A percentile compares a stretch with the other conserved stretches of the same genome.
Evolutionary conservation across 2,797 vertebrate species (phyloP).

Genomic region (Poeciliopsis turneri): DNA sequence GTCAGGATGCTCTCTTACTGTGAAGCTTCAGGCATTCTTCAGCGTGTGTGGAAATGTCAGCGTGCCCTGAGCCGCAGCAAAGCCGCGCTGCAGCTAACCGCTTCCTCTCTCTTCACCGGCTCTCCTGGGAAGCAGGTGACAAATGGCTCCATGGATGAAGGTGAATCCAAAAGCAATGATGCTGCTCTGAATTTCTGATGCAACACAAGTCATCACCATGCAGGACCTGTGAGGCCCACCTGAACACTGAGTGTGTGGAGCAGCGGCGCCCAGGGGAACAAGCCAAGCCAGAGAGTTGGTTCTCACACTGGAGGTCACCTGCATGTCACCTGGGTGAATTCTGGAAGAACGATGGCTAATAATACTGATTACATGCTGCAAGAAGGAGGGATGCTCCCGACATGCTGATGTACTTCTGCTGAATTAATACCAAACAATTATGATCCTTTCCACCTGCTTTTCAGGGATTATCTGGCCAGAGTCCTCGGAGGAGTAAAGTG

Average conservation of each 20-base stretch:
- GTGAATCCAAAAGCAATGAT: constrained; percentile 36
- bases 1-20: not conserved
- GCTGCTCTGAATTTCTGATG: constrained; percentile 54
- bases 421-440: not conserved
- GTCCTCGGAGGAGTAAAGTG: not conserved
- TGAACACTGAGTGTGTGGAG: constrained; percentile 67
- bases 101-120: constrained; percentile 3
- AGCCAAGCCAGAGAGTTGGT: constrained; percentile 32
- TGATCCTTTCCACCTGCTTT: not conserved
- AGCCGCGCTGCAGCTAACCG: constrained; percentile 31
- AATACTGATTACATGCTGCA: constrained; percentile 56
- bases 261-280: constrained; percentile 54
- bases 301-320: constrained; percentile 54
- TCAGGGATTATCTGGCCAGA: not conserved
- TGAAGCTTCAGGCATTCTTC: constrained; percentile 14
- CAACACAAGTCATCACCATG: constrained; percentile 52
- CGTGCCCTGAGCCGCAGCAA: not conserved
- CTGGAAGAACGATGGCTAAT: constrained; percentile 29
- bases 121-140: not conserved
- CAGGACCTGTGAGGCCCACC: constrained; percentile 48
- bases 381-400: constrained; percentile 18
- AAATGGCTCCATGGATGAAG: constrained; percentile 34
- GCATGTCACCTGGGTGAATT: constrained; percentile 40
- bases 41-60: constrained; percentile 21
- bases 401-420: constrained; percentile 17